phyloP scores from a whole-genome alignment of 2,797 vertebrate species.

The Pelodytes ibericus region DNA sequence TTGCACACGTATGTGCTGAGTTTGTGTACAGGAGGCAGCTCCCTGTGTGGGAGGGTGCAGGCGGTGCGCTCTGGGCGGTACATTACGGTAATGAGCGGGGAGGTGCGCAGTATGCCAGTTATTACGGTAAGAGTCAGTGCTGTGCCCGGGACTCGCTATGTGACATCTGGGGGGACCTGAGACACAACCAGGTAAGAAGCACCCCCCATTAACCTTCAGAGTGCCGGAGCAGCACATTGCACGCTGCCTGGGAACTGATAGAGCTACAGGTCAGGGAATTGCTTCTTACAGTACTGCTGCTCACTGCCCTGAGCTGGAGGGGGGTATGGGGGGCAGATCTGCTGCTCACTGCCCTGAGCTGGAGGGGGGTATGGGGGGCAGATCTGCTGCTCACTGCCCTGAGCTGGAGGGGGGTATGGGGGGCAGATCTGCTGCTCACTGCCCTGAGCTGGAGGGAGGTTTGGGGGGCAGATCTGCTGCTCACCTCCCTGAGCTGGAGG shows the following conservation, averaged over 20 bases:
- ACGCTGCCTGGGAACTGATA: too few species aligned
- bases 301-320: too few species aligned
- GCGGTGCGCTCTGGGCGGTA: slow-evolving; percentile 27
- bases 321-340: too few species aligned
- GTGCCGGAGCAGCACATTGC: too few species aligned
- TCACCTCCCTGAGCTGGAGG: not conserved
- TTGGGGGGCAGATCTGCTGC: not conserved
- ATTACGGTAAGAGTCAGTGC: slow-evolving; percentile 33
- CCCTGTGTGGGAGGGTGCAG: not conserved
- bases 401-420: too few species aligned
- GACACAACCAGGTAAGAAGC: too few species aligned
- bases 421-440: too few species aligned
- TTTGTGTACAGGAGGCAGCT: not conserved
- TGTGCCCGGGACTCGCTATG: not conserved
- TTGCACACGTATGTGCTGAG: not conserved
- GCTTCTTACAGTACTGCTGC: too few species aligned
- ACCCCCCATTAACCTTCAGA: too few species aligned
- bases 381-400: too few species aligned
- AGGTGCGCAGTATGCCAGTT: not conserved
- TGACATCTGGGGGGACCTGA: not conserved
- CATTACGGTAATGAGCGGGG: slow-evolving; percentile 41
- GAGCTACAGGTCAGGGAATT: too few species aligned
- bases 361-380: not conserved
- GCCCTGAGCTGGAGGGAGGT: not conserved
- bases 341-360: too few species aligned